Percentiles rank a stretch among this genome's conserved stretches.
Evolutionary conservation across 2,888 invertebrate species (phyloP).

Genomic region (Copidosoma aretas): DNA sequence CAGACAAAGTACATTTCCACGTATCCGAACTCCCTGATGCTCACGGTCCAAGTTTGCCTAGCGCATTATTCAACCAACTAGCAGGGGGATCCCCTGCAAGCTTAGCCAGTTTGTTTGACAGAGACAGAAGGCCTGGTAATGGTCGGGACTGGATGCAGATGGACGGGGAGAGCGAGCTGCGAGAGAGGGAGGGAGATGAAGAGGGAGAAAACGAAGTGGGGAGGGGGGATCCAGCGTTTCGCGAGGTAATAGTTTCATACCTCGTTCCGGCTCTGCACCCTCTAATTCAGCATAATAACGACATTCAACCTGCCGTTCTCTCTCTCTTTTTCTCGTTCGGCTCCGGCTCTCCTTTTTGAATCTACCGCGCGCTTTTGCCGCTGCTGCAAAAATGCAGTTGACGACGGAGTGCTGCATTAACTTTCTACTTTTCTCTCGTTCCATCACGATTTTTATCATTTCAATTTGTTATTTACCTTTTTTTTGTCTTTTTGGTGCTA

Average conservation of each 20-base stretch:
- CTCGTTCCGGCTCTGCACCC: constrained; percentile 63
- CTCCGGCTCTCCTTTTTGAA: constrained; percentile 24
- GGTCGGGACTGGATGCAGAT: background rate
- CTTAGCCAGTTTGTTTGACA: background rate
- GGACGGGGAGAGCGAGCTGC: background rate
- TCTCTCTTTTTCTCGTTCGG: constrained; percentile 7
- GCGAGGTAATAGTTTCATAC: constrained; percentile 63
- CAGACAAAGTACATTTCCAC: too few relatives aligned
- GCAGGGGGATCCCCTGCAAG: constrained; percentile 1
- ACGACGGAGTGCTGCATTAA: constrained; percentile 17
- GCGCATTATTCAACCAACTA: background rate
- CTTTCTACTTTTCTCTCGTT: constrained; percentile 1
- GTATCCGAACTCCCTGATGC: too few relatives aligned
- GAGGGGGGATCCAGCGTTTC: constrained; percentile 50
- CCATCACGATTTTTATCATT: too few relatives aligned
- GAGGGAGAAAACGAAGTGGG: constrained; percentile 13
- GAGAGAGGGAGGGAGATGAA: constrained; percentile 13
- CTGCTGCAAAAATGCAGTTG: constrained; percentile 31
- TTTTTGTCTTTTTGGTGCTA: too few relatives aligned
- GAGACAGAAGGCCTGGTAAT: constrained; percentile 7
- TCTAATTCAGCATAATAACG: constrained; percentile 63
- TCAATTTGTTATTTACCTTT: too few relatives aligned
- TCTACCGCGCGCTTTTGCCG: constrained; percentile 24
- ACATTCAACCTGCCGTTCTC: constrained; percentile 59
- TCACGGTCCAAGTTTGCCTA: constrained; percentile 8